phyloP scores from a whole-genome alignment of 1,140 invertebrate genomes.

The Capitella teleta region DNA sequence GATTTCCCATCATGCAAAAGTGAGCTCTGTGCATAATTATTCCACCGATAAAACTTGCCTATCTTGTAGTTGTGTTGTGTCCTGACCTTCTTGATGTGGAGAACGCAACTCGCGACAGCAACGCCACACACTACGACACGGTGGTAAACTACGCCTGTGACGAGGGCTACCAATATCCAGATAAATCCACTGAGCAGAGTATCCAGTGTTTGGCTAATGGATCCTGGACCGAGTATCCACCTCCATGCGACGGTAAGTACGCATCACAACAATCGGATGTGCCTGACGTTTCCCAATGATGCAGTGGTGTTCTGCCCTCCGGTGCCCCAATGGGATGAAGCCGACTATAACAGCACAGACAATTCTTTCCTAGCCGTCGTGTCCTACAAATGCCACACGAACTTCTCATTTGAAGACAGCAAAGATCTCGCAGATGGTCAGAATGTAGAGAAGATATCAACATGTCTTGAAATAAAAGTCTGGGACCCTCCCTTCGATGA shows the following conservation, averaged over 20 bases:
- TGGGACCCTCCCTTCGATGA: slow-evolving; percentile 9
- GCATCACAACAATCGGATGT: too few species aligned
- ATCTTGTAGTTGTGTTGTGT: slow-evolving; percentile 10
- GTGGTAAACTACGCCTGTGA: slow-evolving; percentile 7
- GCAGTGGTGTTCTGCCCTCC: slow-evolving; percentile 13
- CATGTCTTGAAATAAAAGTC: slow-evolving; percentile 1
- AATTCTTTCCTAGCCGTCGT: slow-evolving; percentile 9
- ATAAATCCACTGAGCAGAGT: background rate
- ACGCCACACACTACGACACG: slow-evolving; percentile 11
- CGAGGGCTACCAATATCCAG: slow-evolving; percentile 11
- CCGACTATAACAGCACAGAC: slow-evolving; percentile 11
- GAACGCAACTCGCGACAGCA: slow-evolving; percentile 8
- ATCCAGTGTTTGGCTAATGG: slow-evolving; percentile 8
- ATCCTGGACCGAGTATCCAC: slow-evolving; percentile 9
- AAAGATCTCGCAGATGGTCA: background rate
- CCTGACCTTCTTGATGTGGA: slow-evolving; percentile 4
- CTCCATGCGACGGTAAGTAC: slow-evolving; percentile 11
- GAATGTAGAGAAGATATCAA: background rate
- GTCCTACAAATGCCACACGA: slow-evolving; percentile 6
- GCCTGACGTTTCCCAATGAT: background rate
- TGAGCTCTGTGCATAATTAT: background rate
- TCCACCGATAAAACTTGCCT: background rate
- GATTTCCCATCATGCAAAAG: slow-evolving; percentile 4
- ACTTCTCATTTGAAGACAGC: slow-evolving; percentile 4
- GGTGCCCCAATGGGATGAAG: slow-evolving; percentile 8